Conservation (phyloP, 1,140 invertebrate species). For the Orchesella cincta region DNA sequence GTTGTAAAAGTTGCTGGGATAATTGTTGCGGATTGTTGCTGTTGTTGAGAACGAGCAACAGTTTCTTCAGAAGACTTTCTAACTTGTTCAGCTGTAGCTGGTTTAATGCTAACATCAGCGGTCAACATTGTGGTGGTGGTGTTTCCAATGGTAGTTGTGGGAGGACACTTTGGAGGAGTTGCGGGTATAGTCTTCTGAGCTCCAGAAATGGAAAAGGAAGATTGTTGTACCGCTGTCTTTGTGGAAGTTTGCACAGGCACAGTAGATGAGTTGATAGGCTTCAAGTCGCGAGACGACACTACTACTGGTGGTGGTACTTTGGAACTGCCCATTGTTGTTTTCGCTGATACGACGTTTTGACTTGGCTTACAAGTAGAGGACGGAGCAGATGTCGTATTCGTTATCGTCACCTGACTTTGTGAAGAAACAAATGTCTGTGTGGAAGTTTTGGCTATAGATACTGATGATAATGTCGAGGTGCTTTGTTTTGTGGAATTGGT, state of each 20-base stretch:
- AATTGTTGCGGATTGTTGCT: background rate
- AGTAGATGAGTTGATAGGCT: no score
- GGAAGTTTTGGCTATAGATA: background rate
- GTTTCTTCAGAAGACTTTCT: background rate
- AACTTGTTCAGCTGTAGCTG: background rate
- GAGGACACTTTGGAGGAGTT: background rate
- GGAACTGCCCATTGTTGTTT: background rate
- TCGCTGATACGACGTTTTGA: background rate
- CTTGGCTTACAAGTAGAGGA: background rate
- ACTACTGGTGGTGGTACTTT: background rate
- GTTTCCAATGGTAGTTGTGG: background rate
- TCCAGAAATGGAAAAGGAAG: background rate
- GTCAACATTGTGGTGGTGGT: slow-evolving; percentile 24
- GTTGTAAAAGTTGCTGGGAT: background rate
- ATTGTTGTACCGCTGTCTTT: background rate
- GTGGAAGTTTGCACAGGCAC: no score
- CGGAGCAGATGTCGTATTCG: no score
- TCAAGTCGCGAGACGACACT: background rate
- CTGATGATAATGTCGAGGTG: background rate
- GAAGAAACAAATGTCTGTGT: background rate
- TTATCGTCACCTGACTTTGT: no score
- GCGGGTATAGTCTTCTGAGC: background rate
- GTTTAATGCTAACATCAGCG: slow-evolving; percentile 21
- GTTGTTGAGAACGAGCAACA: no score
- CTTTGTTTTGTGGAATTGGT: background rate